Evolutionary conservation across 2,113 vertebrate genomes (phyloP).

Genomic region (Eublepharis macularius): DNA sequence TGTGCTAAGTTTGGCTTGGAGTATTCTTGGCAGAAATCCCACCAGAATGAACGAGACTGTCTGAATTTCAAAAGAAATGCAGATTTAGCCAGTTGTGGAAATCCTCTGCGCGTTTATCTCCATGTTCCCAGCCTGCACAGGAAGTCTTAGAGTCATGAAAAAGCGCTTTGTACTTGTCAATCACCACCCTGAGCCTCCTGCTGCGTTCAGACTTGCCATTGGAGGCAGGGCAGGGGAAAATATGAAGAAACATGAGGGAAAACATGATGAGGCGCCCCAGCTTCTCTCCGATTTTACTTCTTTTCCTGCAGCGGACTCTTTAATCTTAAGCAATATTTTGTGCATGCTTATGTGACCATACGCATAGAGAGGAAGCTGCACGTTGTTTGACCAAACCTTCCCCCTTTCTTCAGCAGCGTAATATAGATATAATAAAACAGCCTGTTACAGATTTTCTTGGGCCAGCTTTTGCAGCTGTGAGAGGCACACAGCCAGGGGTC

Average conservation of each 20-base stretch:
- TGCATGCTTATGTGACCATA: not conserved
- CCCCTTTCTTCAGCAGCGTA: not conserved
- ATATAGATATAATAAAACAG: slow-evolving; percentile 37
- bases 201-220: not conserved
- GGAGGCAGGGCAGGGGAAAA: not conserved
- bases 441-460: slow-evolving; percentile 25
- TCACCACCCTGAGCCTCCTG: not conserved
- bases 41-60: not conserved
- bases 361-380: slow-evolving; percentile 11
- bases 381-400: slow-evolving; percentile 37
- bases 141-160: not conserved
- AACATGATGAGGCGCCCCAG: not conserved
- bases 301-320: not conserved
- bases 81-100: not conserved
- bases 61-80: not conserved
- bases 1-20: not conserved
- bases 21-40: not conserved
- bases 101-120: not conserved
- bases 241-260: accelerated
- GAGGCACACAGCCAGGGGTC: no score
- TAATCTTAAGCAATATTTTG: not conserved
- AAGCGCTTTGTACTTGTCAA: not conserved
- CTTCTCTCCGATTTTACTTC: not conserved
- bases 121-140: not conserved
- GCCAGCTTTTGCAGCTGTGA: not conserved